phyloP scores from a whole-genome alignment of 2,113 vertebrate genomes.

The Lophura nycthemera region DNA sequence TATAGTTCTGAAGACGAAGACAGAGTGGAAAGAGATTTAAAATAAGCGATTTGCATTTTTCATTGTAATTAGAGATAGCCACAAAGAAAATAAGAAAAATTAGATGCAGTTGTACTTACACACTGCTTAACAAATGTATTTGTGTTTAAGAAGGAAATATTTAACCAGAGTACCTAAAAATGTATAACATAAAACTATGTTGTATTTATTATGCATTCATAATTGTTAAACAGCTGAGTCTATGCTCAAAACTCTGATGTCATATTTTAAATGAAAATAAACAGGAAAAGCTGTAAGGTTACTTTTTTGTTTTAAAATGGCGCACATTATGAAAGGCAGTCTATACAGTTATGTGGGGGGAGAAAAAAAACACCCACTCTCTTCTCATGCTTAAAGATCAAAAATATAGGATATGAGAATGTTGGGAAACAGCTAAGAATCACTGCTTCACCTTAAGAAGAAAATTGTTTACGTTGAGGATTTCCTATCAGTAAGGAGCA shows the following conservation, averaged over 20 bases:
- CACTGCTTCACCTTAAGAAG: neutral
- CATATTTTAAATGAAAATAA: neutral
- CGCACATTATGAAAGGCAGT: neutral
- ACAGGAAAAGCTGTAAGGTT: neutral
- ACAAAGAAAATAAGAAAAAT: neutral
- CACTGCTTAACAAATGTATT: neutral
- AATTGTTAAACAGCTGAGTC: neutral
- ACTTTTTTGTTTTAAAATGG: neutral
- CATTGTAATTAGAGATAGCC: neutral
- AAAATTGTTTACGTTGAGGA: neutral
- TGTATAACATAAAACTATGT: neutral
- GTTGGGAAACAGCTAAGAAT: neutral
- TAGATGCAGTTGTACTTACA: neutral
- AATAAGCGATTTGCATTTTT: neutral
- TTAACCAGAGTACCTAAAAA: neutral
- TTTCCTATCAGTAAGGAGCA: neutral
- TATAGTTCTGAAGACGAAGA: neutral
- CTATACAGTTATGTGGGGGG: neutral
- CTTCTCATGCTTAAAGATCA: neutral
- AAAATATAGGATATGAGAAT: neutral
- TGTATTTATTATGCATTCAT: neutral
- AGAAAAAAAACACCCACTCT: neutral
- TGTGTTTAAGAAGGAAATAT: neutral
- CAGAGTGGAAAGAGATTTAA: neutral
- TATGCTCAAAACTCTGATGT: neutral